A percentile compares a stretch with the other conserved stretches of the same genome.
phyloP scores from a whole-genome alignment of 2,797 vertebrate genomes.

The Syngnathus rostellatus region DNA sequence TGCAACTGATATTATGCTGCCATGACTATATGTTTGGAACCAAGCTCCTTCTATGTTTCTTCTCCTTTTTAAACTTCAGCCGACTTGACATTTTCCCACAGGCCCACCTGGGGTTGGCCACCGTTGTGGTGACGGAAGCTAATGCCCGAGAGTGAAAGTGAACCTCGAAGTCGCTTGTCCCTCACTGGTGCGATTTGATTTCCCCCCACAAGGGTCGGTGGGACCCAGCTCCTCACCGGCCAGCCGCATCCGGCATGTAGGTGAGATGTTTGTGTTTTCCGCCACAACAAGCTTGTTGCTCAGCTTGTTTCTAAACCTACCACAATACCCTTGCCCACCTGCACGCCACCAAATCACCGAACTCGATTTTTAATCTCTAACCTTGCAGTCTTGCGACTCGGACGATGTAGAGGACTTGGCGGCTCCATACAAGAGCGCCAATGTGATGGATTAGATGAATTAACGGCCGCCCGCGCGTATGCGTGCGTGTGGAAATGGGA shows the following conservation, averaged over 20 bases:
- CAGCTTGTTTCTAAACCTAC: background rate
- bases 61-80: too few species aligned
- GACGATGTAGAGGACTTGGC: slow-evolving; percentile 29
- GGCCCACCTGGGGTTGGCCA: background rate
- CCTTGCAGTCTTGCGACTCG: slow-evolving; percentile 41
- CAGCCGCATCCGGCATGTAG: slow-evolving; percentile 33
- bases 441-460: slow-evolving; percentile 67
- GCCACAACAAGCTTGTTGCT: background rate
- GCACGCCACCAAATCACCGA: background rate
- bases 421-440: slow-evolving; percentile 48
- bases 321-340: background rate
- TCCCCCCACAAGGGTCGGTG: background rate
- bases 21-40: too few species aligned
- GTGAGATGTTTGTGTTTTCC: slow-evolving; percentile 3
- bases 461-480: slow-evolving; percentile 48
- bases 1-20: too few species aligned
- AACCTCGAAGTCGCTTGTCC: background rate
- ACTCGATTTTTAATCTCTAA: slow-evolving; percentile 49
- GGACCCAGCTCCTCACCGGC: slow-evolving; percentile 48
- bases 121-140: background rate
- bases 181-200: background rate
- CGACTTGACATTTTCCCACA: too few species aligned
- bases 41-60: too few species aligned
- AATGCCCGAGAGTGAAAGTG: background rate
- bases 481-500: slow-evolving; percentile 45